Evolutionary conservation across 2,888 invertebrate species (phyloP).

Genomic region (Pomacea canaliculata): DNA sequence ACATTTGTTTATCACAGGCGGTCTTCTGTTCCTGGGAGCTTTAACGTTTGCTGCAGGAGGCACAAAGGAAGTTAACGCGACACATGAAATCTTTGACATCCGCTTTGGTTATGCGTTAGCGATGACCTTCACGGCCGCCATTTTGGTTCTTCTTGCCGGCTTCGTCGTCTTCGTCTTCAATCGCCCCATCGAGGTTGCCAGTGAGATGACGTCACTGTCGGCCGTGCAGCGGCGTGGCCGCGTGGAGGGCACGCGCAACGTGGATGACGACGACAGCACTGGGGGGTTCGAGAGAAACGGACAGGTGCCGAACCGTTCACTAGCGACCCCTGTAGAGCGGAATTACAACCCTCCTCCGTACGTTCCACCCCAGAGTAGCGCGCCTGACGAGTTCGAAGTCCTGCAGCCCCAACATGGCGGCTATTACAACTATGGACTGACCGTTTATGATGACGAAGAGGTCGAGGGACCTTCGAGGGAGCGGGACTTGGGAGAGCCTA

Average conservation of each 20-base stretch:
- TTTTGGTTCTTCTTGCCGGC: background rate
- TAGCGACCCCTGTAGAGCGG: too few relatives aligned
- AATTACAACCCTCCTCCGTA: too few relatives aligned
- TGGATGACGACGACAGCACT: background rate
- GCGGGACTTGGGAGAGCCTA: background rate
- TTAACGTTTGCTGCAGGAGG: background rate
- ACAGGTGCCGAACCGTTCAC: too few relatives aligned
- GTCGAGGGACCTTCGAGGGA: too few relatives aligned
- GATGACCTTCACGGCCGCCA: slow-evolving; percentile 7
- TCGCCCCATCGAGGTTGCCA: background rate
- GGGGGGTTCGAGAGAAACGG: background rate
- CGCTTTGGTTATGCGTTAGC: background rate
- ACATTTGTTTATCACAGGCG: background rate
- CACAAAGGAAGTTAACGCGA: background rate
- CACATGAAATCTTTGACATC: background rate
- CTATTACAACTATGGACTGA: too few relatives aligned
- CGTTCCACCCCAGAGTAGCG: too few relatives aligned
- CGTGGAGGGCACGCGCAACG: background rate
- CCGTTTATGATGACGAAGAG: too few relatives aligned
- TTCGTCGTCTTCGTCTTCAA: background rate
- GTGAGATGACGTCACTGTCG: slow-evolving; percentile 5
- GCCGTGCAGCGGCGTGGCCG: background rate
- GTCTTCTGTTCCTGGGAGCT: background rate
- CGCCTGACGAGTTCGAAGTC: too few relatives aligned
- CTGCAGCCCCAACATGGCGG: too few relatives aligned